Conservation (phyloP, 1,140 invertebrate species). For the Pararge aegeria region DNA sequence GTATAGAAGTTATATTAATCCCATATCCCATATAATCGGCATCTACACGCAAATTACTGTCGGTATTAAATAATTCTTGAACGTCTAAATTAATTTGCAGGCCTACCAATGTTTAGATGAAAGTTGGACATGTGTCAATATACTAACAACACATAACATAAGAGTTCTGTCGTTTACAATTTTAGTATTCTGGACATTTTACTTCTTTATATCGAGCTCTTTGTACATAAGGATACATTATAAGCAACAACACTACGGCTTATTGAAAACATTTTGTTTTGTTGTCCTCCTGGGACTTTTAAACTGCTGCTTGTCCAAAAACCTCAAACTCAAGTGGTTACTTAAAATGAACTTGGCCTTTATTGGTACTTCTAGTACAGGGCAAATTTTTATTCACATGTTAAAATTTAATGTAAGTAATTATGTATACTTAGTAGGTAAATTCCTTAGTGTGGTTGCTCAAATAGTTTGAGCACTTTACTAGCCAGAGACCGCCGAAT, state of each 20-base stretch:
- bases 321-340: constrained; percentile 44
- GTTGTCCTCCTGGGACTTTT: constrained; percentile 37
- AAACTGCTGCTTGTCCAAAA: constrained; percentile 40
- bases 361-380: constrained; percentile 37
- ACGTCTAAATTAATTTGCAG: no score
- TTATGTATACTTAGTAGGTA: neutral
- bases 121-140: constrained; percentile 47
- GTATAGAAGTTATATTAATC: no score
- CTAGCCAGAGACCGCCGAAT: no score
- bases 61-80: no score
- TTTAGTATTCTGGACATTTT: constrained; percentile 50
- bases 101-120: constrained; percentile 60
- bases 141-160: constrained; percentile 52
- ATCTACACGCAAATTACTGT: no score
- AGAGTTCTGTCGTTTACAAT: constrained; percentile 37
- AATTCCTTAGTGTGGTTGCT: no score
- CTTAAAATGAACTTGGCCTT: constrained; percentile 47
- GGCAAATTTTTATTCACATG: constrained; percentile 28
- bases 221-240: constrained; percentile 51
- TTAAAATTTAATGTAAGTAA: constrained; percentile 39
- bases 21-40: no score
- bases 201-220: constrained; percentile 50
- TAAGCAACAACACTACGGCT: constrained; percentile 23
- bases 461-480: no score
- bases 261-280: constrained; percentile 43